Conservation (phyloP, 2,797 vertebrate species). For the Schizothorax lantsangensis region DNA sequence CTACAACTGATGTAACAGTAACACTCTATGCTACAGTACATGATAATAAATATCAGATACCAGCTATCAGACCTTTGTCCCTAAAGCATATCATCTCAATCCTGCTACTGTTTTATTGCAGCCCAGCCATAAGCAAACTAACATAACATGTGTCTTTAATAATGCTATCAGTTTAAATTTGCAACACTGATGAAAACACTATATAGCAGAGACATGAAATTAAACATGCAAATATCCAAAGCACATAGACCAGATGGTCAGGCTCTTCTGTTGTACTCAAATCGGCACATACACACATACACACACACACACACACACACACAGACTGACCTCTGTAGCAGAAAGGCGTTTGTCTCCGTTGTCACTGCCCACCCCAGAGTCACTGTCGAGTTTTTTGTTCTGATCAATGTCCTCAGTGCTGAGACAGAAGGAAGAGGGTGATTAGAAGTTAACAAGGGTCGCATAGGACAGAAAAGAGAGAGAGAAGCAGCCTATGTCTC, state of each 20-base stretch:
- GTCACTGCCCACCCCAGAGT: slow-evolving; percentile 95
- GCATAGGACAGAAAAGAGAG: background rate
- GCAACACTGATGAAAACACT: background rate
- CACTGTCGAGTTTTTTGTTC: slow-evolving; percentile 91
- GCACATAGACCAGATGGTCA: background rate
- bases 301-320: background rate
- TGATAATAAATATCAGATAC: background rate
- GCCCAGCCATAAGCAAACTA: background rate
- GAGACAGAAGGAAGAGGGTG: slow-evolving; percentile 53
- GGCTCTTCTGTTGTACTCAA: no score
- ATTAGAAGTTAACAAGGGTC: slow-evolving; percentile 1
- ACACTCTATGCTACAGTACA: background rate
- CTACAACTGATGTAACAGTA: background rate
- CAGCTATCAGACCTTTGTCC: slow-evolving; percentile 1
- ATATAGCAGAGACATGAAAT: background rate
- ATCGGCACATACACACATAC: background rate
- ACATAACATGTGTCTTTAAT: background rate
- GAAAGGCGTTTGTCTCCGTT: slow-evolving; percentile 94
- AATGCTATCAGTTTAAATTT: background rate
- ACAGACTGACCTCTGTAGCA: slow-evolving; percentile 86
- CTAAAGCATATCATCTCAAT: background rate
- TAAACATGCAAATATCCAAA: slow-evolving; percentile 15
- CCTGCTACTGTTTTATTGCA: background rate
- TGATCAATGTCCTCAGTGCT: slow-evolving; percentile 87
- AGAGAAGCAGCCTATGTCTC: slow-evolving; percentile 21